Evolutionary conservation across 2,113 vertebrate species (phyloP).

Genomic region (Tinamus guttatus): DNA sequence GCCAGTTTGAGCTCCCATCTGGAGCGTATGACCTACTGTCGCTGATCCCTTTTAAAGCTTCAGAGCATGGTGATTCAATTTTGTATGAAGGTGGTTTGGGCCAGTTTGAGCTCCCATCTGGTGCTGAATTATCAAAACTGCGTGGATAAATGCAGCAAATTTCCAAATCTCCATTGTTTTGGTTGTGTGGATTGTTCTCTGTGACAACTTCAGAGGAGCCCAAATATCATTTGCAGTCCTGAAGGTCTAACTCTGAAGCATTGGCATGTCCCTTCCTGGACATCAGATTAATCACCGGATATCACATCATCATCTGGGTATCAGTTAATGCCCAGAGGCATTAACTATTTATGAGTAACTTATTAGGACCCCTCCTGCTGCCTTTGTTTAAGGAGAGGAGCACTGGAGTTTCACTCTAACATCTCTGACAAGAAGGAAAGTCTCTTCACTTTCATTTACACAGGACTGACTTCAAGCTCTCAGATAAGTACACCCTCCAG

Average conservation of each 20-base stretch:
- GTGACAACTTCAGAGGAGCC: not conserved
- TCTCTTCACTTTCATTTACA: not conserved
- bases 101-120: not conserved
- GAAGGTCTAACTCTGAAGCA: not conserved
- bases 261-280: not conserved
- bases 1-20: not conserved
- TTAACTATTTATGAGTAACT: not conserved
- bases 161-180: not conserved
- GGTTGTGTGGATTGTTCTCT: not conserved
- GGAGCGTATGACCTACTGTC: not conserved
- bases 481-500: not conserved
- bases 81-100: not conserved
- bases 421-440: not conserved
- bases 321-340: not conserved
- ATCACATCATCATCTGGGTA: no score
- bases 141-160: not conserved
- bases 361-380: not conserved
- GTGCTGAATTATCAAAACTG: not conserved
- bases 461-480: not conserved
- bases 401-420: not conserved
- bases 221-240: not conserved
- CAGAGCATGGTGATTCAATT: fast-evolving
- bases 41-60: not conserved
- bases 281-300: not conserved
- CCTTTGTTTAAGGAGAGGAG: not conserved